phyloP scores from a whole-genome alignment of 2,797 vertebrate genomes.

The Tragelaphus oryx region DNA sequence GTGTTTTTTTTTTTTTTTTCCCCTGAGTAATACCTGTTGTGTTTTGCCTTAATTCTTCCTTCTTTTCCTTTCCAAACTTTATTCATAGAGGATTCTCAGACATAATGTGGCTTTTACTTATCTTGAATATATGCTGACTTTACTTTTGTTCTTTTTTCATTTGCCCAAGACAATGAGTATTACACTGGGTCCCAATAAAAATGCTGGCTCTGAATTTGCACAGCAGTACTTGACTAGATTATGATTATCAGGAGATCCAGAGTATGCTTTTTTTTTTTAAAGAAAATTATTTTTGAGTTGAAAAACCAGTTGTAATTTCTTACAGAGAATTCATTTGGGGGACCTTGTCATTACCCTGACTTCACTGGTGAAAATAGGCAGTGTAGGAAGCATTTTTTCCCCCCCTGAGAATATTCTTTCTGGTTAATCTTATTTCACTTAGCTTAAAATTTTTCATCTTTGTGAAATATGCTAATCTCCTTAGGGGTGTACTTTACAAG shows the following conservation, averaged over 20 bases:
- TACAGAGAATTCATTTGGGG: neutral
- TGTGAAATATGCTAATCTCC: neutral
- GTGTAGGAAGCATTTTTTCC: neutral
- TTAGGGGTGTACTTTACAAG: neutral
- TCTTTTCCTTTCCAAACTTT: neutral
- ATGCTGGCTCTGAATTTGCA: neutral
- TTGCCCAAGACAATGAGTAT: neutral
- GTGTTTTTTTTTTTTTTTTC: too few species aligned
- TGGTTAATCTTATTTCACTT: neutral
- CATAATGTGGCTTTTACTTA: neutral
- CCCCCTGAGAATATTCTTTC: neutral
- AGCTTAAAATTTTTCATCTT: neutral
- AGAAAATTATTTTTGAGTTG: neutral
- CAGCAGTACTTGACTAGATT: neutral
- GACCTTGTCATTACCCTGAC: neutral
- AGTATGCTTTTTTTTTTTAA: neutral
- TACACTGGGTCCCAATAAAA: neutral
- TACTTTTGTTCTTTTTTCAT: neutral
- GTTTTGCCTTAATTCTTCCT: neutral
- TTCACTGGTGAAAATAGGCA: neutral
- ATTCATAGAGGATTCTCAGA: neutral
- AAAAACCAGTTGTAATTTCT: slow-evolving; percentile 25
- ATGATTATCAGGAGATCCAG: neutral
- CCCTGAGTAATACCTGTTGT: neutral
- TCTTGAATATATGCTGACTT: slow-evolving; percentile 6